Conservation (phyloP, 2,888 invertebrate genomes). For the Rhimphoctona megacephalus region DNA sequence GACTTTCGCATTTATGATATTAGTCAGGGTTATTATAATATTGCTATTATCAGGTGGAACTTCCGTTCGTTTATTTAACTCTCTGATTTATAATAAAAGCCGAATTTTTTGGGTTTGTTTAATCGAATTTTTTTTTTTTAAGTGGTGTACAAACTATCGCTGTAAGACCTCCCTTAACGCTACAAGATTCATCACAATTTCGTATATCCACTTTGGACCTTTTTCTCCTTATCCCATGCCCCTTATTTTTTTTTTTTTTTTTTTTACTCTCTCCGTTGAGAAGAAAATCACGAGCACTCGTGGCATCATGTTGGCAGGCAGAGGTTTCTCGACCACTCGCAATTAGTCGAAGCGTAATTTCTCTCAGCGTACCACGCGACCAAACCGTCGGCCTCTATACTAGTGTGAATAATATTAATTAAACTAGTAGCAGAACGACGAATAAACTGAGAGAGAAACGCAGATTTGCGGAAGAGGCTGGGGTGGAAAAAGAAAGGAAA, state of each 20-base stretch:
- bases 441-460: not conserved
- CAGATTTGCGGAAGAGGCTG: not conserved
- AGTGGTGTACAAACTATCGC: not conserved
- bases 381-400: conserved; percentile 57
- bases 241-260: not conserved
- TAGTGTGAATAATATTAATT: conserved; percentile 68
- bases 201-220: conserved; percentile 47
- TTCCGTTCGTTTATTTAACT: not conserved
- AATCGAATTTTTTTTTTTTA: not conserved
- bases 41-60: not conserved
- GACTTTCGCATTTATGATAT: too few relatives aligned
- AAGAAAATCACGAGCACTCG: conserved; percentile 56
- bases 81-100: not conserved
- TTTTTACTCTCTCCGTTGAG: conserved; percentile 3
- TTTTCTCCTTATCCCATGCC: not conserved
- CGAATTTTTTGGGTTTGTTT: not conserved
- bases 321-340: conserved; percentile 60
- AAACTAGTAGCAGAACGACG: conserved; percentile 61
- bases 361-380: conserved; percentile 45
- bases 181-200: conserved; percentile 52
- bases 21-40: too few relatives aligned
- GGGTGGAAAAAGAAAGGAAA: conserved; percentile 1
- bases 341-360: conserved; percentile 69
- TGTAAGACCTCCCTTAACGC: conserved; percentile 50
- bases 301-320: conserved; percentile 53